Conservation (phyloP, 2,113 vertebrate genomes). For the Campylomormyrus numenius region DNA sequence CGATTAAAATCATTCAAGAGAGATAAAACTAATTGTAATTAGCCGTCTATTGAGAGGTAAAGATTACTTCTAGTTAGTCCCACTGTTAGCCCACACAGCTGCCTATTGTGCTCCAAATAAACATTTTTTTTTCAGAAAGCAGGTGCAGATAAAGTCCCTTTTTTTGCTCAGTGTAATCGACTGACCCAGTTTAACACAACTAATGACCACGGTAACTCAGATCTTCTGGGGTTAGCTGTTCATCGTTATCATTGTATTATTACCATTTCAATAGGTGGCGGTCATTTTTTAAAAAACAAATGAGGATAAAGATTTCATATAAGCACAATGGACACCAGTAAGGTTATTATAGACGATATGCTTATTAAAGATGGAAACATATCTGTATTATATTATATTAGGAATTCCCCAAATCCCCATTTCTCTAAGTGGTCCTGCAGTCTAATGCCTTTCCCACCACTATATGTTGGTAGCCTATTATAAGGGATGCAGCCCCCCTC, state of each 20-base stretch:
- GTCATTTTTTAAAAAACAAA: not conserved
- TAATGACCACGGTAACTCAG: not conserved
- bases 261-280: not conserved
- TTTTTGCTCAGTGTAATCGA: not conserved
- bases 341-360: not conserved
- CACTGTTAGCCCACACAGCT: not conserved
- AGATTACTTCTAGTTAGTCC: not conserved
- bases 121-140: not conserved
- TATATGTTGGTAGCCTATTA: not conserved
- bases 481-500: not conserved
- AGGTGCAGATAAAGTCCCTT: not conserved
- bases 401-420: not conserved
- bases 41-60: not conserved
- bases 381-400: not conserved
- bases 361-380: not conserved
- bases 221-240: not conserved
- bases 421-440: not conserved
- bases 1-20: not conserved
- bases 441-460: not conserved
- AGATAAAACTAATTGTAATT: conserved; percentile 1
- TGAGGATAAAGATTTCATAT: not conserved
- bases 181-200: not conserved
- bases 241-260: not conserved
- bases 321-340: not conserved
- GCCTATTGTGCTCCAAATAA: not conserved